Conservation (phyloP, 2,113 vertebrate species). For the Balaeniceps rex region DNA sequence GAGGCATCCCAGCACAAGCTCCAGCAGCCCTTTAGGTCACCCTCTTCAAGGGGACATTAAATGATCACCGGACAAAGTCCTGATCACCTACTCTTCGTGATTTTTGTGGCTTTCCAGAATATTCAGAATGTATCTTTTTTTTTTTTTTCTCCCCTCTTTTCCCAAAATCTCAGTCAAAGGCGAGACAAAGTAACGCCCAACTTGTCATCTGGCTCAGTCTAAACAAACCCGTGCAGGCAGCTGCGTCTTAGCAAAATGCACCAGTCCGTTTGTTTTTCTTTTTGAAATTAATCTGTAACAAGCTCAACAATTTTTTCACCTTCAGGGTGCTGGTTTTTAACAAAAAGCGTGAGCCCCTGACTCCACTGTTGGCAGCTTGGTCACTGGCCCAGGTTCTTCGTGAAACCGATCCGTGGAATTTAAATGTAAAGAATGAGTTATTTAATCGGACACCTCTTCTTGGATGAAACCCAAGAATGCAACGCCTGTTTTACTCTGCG, state of each 20-base stretch:
- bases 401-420: background rate
- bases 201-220: background rate
- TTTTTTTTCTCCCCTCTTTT: background rate
- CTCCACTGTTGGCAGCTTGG: slow-evolving; percentile 6
- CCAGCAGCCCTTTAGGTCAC: background rate
- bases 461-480: background rate
- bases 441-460: slow-evolving; percentile 2
- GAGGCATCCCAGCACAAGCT: background rate
- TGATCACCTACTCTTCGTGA: background rate
- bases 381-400: background rate
- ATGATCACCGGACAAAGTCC: background rate
- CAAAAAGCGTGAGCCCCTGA: background rate
- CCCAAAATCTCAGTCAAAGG: background rate
- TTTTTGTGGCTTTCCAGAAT: background rate
- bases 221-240: background rate
- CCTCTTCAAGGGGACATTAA: background rate
- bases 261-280: background rate
- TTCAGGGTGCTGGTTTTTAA: slow-evolving; percentile 35
- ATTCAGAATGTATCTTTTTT: background rate
- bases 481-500: background rate
- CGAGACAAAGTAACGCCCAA: background rate
- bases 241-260: background rate
- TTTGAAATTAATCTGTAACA: background rate
- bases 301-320: background rate
- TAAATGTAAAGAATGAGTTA: background rate